phyloP scores from a whole-genome alignment of 1,140 invertebrate species.

The Leptopilina clavipes region DNA sequence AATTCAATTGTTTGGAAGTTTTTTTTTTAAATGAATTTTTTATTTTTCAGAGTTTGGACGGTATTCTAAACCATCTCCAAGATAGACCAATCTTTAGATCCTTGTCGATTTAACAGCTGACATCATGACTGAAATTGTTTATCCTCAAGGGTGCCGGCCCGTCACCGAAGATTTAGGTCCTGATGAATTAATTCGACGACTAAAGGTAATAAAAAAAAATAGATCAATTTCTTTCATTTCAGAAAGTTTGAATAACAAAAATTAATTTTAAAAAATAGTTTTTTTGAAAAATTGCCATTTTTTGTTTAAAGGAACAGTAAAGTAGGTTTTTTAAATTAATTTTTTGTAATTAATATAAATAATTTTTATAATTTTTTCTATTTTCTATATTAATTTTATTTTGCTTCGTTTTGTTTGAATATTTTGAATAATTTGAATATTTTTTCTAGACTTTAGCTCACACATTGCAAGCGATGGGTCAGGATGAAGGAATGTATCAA shows the following conservation, averaged over 20 bases:
- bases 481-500: constrained; percentile 94
- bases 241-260: constrained; percentile 36
- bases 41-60: constrained; percentile 70
- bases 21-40: not conserved
- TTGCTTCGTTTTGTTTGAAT: too few species aligned
- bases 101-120: constrained; percentile 50
- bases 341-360: too few species aligned
- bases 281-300: too few species aligned
- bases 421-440: too few species aligned
- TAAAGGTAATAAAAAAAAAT: constrained; percentile 81
- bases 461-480: constrained; percentile 96
- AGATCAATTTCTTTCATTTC: too few species aligned
- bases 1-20: not conserved
- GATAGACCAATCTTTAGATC: constrained; percentile 49
- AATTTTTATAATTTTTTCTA: too few species aligned
- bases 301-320: too few species aligned
- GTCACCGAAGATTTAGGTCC: constrained; percentile 91
- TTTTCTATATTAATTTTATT: too few species aligned
- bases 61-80: constrained; percentile 65
- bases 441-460: constrained; percentile 86
- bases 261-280: too few species aligned
- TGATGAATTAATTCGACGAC: constrained; percentile 94
- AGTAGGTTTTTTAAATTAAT: too few species aligned
- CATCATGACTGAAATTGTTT: constrained; percentile 87
- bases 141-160: constrained; percentile 90